These are phyloP conservation scores for Latrodectus hesperus DNA, from an alignment of 2,888 invertebrate species.

Conservation along the genomic window DNA sequence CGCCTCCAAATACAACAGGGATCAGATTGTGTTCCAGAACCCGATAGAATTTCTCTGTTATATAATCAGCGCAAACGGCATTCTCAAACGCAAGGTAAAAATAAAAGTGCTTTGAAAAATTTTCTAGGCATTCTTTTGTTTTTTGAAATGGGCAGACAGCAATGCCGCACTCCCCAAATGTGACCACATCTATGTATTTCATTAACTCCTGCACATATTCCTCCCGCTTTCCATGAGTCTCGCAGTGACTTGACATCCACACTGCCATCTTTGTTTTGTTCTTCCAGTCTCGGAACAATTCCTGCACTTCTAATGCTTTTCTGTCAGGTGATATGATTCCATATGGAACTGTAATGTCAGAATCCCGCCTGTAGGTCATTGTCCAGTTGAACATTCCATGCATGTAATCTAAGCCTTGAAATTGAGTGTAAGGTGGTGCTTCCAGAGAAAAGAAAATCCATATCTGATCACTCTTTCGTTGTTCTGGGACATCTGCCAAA, in stretches of 20 bases:
- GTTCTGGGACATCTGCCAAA: constrained; percentile 54
- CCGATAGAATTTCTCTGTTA: constrained; percentile 70
- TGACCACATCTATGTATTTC: constrained; percentile 68
- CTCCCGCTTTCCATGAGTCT: constrained; percentile 67
- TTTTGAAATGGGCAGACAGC: constrained; percentile 46
- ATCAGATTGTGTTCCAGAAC: constrained; percentile 60
- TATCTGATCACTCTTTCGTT: constrained; percentile 53
- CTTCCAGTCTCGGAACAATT: constrained; percentile 27
- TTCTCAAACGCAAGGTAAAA: constrained; percentile 71
- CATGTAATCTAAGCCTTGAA: constrained; percentile 46
- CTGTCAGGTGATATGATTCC: constrained; percentile 1
- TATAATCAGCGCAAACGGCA: constrained; percentile 69
- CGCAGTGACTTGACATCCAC: constrained; percentile 72
- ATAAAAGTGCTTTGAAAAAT: constrained; percentile 55
- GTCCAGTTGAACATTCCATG: constrained; percentile 64
- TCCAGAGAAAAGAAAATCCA: constrained; percentile 71
- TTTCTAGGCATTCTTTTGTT: constrained; percentile 48
- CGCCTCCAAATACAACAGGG: constrained; percentile 71
- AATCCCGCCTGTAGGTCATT: constrained; percentile 61
- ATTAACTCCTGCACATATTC: constrained; percentile 64
- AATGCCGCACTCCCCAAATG: constrained; percentile 70
- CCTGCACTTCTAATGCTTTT: neutral
- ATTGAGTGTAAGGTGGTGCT: constrained; percentile 68
- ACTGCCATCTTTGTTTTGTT: constrained; percentile 60
- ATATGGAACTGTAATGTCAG: constrained; percentile 36